phyloP scores from a whole-genome alignment of 2,888 invertebrate species.

The Trimorus sp. region DNA sequence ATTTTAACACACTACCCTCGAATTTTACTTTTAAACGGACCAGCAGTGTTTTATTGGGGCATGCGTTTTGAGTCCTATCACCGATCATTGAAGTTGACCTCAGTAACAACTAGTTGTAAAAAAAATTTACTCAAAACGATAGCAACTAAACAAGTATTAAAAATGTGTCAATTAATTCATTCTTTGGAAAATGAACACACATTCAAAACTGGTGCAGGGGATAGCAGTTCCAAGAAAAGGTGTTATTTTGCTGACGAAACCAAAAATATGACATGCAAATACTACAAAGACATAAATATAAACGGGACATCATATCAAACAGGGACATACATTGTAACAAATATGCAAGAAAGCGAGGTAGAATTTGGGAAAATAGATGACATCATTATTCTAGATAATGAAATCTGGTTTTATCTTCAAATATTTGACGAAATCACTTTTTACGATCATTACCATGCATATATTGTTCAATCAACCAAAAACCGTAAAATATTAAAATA shows the following conservation, averaged over 20 bases:
- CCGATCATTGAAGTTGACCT: constrained; percentile 12
- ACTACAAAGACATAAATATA: neutral
- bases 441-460: constrained; percentile 39
- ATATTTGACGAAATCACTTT: constrained; percentile 34
- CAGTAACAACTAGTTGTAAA: constrained; percentile 13
- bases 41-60: constrained; percentile 7
- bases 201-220: neutral
- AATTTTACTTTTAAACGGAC: constrained; percentile 23
- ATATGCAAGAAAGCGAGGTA: constrained; percentile 30
- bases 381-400: constrained; percentile 28
- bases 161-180: constrained; percentile 4
- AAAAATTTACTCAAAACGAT: constrained; percentile 22
- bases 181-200: neutral
- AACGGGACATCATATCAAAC: constrained; percentile 21
- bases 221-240: neutral
- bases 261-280: neutral
- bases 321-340: constrained; percentile 34
- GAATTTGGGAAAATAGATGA: constrained; percentile 29
- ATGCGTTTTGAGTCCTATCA: constrained; percentile 21
- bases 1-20: constrained; percentile 26
- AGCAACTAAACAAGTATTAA: constrained; percentile 6
- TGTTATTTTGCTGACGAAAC: neutral
- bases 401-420: constrained; percentile 35
- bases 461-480: constrained; percentile 25
- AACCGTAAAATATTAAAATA: constrained; percentile 1